A percentile compares a stretch with the other conserved stretches of the same genome.
Evolutionary conservation across 2,113 vertebrate species (phyloP).

Genomic region (Corvus cornix): DNA sequence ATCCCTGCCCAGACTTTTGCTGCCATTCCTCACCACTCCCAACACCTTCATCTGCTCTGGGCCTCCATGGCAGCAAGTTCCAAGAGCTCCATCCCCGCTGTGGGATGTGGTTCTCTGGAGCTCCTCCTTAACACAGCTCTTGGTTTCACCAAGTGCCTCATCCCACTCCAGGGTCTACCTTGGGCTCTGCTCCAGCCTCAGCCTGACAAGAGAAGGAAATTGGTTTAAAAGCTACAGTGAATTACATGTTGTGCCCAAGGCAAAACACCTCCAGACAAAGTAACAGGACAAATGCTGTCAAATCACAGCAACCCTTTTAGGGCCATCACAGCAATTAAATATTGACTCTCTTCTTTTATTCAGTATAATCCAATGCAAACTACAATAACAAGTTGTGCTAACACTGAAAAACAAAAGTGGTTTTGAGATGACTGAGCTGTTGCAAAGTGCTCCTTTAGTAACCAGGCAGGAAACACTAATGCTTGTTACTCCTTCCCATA

Average conservation of each 20-base stretch:
- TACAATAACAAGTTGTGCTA: not conserved
- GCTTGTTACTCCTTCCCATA: not conserved
- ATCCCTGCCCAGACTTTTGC: not conserved
- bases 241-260: not conserved
- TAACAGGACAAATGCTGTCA: not conserved
- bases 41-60: not conserved
- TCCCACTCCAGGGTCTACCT: not conserved
- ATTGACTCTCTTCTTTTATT: not conserved
- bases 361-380: not conserved
- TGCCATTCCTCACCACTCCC: not conserved
- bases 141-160: not conserved
- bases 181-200: not conserved
- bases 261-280: not conserved
- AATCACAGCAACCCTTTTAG: not conserved
- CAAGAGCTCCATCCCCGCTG: not conserved
- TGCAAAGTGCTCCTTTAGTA: not conserved
- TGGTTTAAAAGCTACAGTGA: not conserved
- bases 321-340: not conserved
- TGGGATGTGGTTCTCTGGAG: not conserved
- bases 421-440: not conserved
- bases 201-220: not conserved
- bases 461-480: not conserved
- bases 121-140: not conserved
- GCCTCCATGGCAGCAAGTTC: rapidly evolving
- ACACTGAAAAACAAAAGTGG: not conserved